A percentile compares a stretch with the other conserved stretches of the same genome.
Evolutionary conservation across 2,888 invertebrate genomes (phyloP).

Genomic region (Brassicogethes aeneus): DNA sequence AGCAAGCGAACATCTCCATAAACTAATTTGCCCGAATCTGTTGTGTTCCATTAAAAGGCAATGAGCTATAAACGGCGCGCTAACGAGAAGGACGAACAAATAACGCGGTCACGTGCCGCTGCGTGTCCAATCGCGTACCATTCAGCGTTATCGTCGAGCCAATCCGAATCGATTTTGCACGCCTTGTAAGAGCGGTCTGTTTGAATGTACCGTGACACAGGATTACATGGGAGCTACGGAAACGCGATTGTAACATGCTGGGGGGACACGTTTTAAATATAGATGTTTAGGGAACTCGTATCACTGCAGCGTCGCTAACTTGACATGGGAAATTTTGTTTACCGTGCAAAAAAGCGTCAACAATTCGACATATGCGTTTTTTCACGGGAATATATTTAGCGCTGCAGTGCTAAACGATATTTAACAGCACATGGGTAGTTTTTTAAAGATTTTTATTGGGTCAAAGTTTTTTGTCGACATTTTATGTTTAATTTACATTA

Average conservation of each 20-base stretch:
- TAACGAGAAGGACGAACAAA: conserved; percentile 11
- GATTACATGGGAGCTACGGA: conserved; percentile 37
- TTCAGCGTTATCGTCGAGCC: conserved; percentile 27
- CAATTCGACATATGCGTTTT: background rate
- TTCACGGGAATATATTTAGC: no score
- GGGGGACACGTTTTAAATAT: background rate
- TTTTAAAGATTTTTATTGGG: no score
- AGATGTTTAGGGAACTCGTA: background rate
- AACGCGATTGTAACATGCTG: no score
- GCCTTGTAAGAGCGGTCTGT: conserved; percentile 37
- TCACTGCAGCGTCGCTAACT: background rate
- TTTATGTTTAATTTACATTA: no score
- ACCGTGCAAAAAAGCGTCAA: background rate
- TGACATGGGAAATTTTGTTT: background rate
- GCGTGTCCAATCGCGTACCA: conserved; percentile 46
- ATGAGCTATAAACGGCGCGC: conserved; percentile 22
- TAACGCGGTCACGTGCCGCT: conserved; percentile 46
- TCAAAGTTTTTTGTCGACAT: no score
- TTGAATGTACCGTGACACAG: conserved; percentile 35
- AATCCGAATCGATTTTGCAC: conserved; percentile 35
- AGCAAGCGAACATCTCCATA: conserved; percentile 5
- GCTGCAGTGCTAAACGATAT: no score
- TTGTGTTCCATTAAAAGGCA: conserved; percentile 19
- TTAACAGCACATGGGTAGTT: no score
- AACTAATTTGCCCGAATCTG: conserved; percentile 6